Percentiles rank a stretch among this genome's conserved stretches.
phyloP scores from a whole-genome alignment of 1,140 invertebrate genomes.

The Leptinotarsa defecta region DNA sequence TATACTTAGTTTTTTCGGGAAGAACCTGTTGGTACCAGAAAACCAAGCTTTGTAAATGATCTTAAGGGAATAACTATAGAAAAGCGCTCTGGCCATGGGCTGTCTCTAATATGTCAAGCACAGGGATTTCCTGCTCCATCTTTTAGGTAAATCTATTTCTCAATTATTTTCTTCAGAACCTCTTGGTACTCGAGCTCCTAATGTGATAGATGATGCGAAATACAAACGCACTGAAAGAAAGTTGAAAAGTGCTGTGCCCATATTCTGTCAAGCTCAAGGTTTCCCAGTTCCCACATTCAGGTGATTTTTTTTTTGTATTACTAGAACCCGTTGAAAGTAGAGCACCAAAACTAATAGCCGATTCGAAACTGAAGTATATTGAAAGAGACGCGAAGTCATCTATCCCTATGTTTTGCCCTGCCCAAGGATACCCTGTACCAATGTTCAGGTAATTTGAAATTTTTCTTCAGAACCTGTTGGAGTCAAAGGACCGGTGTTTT shows the following conservation, averaged over 20 bases:
- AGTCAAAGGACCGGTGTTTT: constrained; percentile 53
- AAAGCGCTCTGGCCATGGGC: constrained; percentile 49
- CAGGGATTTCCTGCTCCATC: constrained; percentile 73
- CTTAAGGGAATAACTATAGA: constrained; percentile 58
- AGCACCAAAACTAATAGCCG: constrained; percentile 66
- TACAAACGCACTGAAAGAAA: constrained; percentile 60
- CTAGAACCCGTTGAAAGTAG: constrained; percentile 56
- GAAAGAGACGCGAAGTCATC: constrained; percentile 45
- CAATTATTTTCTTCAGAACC: constrained; percentile 27
- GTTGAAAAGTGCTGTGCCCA: constrained; percentile 45
- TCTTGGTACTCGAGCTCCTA: constrained; percentile 63
- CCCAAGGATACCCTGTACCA: constrained; percentile 60
- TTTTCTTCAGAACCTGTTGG: constrained; percentile 70
- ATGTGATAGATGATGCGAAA: constrained; percentile 66
- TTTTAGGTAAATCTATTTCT: constrained; percentile 39
- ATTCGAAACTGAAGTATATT: constrained; percentile 65
- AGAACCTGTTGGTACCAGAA: constrained; percentile 63
- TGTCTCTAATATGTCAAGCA: constrained; percentile 73
- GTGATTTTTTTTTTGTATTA: constrained; percentile 47
- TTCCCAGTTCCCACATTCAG: constrained; percentile 60
- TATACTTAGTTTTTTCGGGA: constrained; percentile 40
- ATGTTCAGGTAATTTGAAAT: constrained; percentile 59
- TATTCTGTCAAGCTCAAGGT: constrained; percentile 65
- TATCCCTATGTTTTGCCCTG: constrained; percentile 62
- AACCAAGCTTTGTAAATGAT: constrained; percentile 57